Conservation (phyloP, 2,797 vertebrate genomes). For the Hydrolagus colliei region DNA sequence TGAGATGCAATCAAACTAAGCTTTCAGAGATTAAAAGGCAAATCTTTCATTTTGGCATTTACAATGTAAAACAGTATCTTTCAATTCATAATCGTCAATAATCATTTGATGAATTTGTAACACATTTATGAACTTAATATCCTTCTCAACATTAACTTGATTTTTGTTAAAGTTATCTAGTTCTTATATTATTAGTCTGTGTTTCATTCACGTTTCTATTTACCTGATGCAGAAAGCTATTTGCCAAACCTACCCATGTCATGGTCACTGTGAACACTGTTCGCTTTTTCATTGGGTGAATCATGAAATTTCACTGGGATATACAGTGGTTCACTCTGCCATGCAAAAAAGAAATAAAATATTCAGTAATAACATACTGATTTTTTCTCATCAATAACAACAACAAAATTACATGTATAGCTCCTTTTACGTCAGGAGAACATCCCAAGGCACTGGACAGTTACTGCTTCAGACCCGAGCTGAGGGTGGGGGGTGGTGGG, state of each 20-base stretch:
- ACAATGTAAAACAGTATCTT: too few relatives aligned
- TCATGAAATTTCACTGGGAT: slow-evolving; percentile 94
- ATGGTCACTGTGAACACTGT: slow-evolving; percentile 56
- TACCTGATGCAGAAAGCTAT: not conserved
- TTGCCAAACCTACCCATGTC: slow-evolving; percentile 68
- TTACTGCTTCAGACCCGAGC: too few relatives aligned
- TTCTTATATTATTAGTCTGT: not conserved
- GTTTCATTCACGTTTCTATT: not conserved
- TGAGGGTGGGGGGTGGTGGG: too few relatives aligned
- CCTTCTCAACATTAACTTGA: too few relatives aligned
- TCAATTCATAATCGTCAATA: too few relatives aligned
- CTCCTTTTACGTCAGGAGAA: too few relatives aligned
- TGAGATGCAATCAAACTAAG: not conserved
- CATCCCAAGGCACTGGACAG: too few relatives aligned
- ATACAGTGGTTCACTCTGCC: slow-evolving; percentile 88
- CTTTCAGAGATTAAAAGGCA: not conserved
- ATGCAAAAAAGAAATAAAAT: slow-evolving; percentile 32
- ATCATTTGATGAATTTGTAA: too few relatives aligned
- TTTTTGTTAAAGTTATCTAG: not conserved
- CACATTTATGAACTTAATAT: too few relatives aligned
- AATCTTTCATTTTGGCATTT: too few relatives aligned
- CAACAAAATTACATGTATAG: too few relatives aligned
- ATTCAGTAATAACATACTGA: not conserved
- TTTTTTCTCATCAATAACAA: not conserved
- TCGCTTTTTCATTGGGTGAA: slow-evolving; percentile 65